Evolutionary conservation across 2,113 vertebrate species (phyloP).

Genomic region (Apteryx mantelli): DNA sequence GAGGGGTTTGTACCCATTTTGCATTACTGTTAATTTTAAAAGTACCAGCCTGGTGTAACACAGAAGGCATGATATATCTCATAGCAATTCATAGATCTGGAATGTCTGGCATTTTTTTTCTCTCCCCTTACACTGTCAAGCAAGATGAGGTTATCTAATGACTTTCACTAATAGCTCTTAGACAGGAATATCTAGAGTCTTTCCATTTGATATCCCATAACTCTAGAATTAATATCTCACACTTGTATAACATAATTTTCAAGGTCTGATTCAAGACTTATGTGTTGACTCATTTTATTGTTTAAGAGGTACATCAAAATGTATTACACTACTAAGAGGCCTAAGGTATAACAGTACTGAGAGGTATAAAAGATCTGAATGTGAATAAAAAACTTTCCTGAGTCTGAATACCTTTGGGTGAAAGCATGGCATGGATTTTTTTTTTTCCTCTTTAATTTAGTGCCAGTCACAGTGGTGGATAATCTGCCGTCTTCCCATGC

Average conservation of each 20-base stretch:
- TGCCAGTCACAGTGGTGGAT: neutral
- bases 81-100: rapidly evolving
- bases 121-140: neutral
- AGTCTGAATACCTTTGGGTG: neutral
- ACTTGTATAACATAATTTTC: neutral
- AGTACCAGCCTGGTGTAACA: neutral
- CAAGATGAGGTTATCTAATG: neutral
- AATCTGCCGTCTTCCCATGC: neutral
- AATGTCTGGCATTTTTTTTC: neutral
- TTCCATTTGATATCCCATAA: neutral
- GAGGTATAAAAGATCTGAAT: neutral
- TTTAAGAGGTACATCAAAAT: neutral
- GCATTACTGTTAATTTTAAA: neutral
- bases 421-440: neutral
- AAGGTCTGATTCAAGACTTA: neutral
- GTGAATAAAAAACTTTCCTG: neutral
- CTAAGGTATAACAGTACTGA: neutral
- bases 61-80: neutral
- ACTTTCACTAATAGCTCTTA: neutral
- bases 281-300: neutral
- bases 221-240: neutral
- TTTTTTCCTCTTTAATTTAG: neutral
- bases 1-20: neutral
- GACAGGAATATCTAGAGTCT: neutral
- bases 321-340: neutral